These are phyloP conservation scores for Stenotaenia linearis DNA, from an alignment of 2,888 invertebrate species.

Conservation along the genomic window DNA sequence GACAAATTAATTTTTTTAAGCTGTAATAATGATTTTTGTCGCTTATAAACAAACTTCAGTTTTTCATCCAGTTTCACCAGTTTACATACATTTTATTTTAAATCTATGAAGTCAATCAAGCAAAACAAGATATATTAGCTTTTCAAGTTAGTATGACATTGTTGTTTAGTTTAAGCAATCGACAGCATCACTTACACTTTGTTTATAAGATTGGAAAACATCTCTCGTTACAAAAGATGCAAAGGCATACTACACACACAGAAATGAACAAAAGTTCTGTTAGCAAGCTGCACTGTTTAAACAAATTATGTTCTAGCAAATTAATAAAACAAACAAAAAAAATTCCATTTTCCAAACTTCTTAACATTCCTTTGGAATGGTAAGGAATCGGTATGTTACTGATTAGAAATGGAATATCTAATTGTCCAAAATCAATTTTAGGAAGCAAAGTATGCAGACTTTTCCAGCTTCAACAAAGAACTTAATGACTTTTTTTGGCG, in stretches of 20 bases:
- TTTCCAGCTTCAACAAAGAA: neutral
- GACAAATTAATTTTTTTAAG: neutral
- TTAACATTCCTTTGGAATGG: constrained; percentile 1
- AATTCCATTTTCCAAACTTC: neutral
- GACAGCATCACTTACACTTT: neutral
- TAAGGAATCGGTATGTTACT: neutral
- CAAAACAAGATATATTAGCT: neutral
- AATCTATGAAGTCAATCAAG: neutral
- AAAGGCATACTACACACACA: neutral
- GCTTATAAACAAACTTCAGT: neutral
- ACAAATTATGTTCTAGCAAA: neutral
- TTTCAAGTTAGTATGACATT: neutral
- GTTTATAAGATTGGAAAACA: neutral
- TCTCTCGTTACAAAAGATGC: neutral
- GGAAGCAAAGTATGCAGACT: neutral
- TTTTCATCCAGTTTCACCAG: neutral
- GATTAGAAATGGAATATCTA: neutral
- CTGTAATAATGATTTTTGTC: neutral
- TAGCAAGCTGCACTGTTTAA: neutral
- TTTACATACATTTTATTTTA: neutral
- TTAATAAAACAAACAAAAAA: neutral
- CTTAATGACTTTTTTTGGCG: neutral
- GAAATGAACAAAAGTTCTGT: neutral
- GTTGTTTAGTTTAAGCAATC: too few relatives aligned
- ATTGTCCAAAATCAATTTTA: neutral